These are phyloP conservation scores for Hemibagrus guttatus DNA, from an alignment of 2,797 vertebrate species.

Conservation along the genomic window DNA sequence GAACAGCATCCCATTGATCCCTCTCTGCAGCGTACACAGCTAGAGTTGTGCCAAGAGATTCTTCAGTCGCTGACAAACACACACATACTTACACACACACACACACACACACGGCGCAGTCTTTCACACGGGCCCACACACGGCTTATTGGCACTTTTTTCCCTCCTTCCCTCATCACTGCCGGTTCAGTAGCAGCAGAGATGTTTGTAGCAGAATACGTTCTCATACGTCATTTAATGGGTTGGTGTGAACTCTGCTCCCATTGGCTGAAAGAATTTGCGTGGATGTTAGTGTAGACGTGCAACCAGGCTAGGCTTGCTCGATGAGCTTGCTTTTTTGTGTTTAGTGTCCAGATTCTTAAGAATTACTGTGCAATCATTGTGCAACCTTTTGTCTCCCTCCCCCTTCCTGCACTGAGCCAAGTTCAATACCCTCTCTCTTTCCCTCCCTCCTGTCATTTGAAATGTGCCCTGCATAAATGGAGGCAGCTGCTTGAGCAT, in stretches of 20 bases:
- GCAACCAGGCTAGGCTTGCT: neutral
- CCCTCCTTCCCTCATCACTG: constrained; percentile 20
- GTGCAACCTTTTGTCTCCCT: constrained; percentile 75
- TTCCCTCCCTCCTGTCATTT: constrained; percentile 65
- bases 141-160: constrained; percentile 12
- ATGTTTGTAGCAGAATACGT: constrained; percentile 2
- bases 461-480: constrained; percentile 77
- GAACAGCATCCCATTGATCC: constrained; percentile 51
- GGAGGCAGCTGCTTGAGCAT: constrained; percentile 83
- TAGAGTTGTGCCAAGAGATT: constrained; percentile 47
- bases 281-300: neutral
- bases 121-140: constrained; percentile 34
- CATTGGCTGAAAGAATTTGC: constrained; percentile 1
- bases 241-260: constrained; percentile 1
- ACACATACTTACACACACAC: constrained; percentile 10
- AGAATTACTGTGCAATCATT: constrained; percentile 73
- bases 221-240: neutral
- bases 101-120: constrained; percentile 3
- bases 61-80: constrained; percentile 41
- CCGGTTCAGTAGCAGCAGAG: constrained; percentile 4
- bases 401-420: constrained; percentile 49
- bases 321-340: constrained; percentile 1
- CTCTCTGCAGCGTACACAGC: constrained; percentile 49
- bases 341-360: constrained; percentile 62
- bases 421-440: constrained; percentile 32